Evolutionary conservation across 2,888 invertebrate genomes (phyloP).

Genomic region (Drosophila monieri): DNA sequence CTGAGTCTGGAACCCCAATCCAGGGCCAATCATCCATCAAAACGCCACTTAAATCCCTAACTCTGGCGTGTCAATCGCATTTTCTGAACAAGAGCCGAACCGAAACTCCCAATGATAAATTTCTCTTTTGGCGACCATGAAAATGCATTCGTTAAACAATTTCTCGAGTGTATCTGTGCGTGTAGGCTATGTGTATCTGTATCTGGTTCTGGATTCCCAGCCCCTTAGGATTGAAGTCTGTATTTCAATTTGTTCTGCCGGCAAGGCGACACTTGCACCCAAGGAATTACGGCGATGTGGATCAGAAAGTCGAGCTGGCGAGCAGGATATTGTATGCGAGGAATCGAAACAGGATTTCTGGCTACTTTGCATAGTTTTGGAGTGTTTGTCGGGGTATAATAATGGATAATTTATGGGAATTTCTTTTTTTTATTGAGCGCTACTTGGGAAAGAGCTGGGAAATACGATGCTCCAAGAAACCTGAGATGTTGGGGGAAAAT

Average conservation of each 20-base stretch:
- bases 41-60: slow-evolving; percentile 35
- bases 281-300: slow-evolving; percentile 62
- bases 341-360: slow-evolving; percentile 70
- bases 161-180: slow-evolving; percentile 8
- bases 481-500: slow-evolving; percentile 17
- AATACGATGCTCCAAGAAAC: slow-evolving; percentile 16
- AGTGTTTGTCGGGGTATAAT: slow-evolving; percentile 30
- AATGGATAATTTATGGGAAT: slow-evolving; percentile 44
- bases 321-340: slow-evolving; percentile 61
- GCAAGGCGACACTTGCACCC: slow-evolving; percentile 63
- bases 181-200: neutral
- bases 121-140: slow-evolving; percentile 78
- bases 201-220: slow-evolving; percentile 9
- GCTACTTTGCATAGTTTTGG: slow-evolving; percentile 51
- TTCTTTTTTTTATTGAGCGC: slow-evolving; percentile 20
- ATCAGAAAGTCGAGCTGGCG: slow-evolving; percentile 41
- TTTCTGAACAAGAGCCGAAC: slow-evolving; percentile 31
- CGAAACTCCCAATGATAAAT: slow-evolving; percentile 47
- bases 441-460: slow-evolving; percentile 5
- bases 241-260: slow-evolving; percentile 73
- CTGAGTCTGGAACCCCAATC: slow-evolving; percentile 11
- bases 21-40: slow-evolving; percentile 62
- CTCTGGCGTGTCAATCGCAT: slow-evolving; percentile 54
- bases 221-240: slow-evolving; percentile 14
- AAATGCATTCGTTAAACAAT: slow-evolving; percentile 77